Base-by-base conservation (phyloP, 2,113 vertebrate genomes). In the Urocitellus parryii region DNA sequence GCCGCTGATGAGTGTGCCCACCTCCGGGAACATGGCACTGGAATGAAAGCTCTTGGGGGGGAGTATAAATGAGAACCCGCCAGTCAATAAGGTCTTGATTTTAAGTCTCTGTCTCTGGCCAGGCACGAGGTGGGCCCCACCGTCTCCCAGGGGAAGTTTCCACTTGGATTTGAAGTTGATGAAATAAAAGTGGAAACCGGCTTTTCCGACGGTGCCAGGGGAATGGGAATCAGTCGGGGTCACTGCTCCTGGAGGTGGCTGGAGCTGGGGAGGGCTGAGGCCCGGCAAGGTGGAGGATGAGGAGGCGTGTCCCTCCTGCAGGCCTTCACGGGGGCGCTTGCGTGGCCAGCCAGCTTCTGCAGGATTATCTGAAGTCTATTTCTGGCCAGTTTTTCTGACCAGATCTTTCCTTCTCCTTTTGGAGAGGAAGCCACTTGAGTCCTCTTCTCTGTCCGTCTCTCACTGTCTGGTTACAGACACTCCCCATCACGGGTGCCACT, bases 21-120 rank as follows among this genome's bases (percentile, higher is more conserved):
- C 90, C 95, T 96, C 78, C 45, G 87, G 96, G 91, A 95, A 97
- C 95, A 67, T 5, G 96, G 95, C 58, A 34, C 96, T 63, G 84
- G 61, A 90, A 0, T 24, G 82, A 97, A 92, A 97, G 81, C 95
- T 94, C 4, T 63, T 18, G 79, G 88, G 39, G 89, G 61, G 76
- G 37, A 96, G 84, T 51, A 94, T 97, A 97, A 97, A 94, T 89
- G 97, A 96, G 80, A 96, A 29, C 6, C 84, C 51, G 68, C 53
- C 24, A 0, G 96, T 96, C 97, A 97, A 6, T 95, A 82, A 29
- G 48, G 95, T 91, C 81, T 96, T 98, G 61, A 84, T 96, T 93
- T 96, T 92, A 85, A 87, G 76, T 96, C 95, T 61, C 93, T 80
- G 70, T 86, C 70, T 80, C 27, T 20, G 94, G 95, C 85, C 88